These are phyloP conservation scores for Melipona beecheii DNA, from an alignment of 2,888 invertebrate genomes.

Conservation along the genomic window DNA sequence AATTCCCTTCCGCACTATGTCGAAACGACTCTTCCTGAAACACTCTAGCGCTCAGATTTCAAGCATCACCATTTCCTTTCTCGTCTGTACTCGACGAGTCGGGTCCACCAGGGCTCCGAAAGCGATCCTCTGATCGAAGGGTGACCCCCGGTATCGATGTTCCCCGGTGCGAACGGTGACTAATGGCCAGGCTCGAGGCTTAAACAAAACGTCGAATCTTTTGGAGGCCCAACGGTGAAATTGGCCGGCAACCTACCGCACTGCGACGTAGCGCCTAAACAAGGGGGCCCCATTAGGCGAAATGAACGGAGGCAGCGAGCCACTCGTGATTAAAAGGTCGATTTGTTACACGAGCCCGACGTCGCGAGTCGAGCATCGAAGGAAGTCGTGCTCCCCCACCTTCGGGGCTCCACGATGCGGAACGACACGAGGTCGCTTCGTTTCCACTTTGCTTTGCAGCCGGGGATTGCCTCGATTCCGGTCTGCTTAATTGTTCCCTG, in stretches of 20 bases:
- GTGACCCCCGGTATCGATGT: conserved; percentile 39
- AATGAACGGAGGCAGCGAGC: conserved; percentile 77
- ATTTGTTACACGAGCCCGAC: conserved; percentile 78
- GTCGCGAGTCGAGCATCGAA: conserved; percentile 36
- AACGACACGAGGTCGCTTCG: conserved; percentile 36
- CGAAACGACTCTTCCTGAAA: neutral
- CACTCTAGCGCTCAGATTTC: conserved; percentile 12
- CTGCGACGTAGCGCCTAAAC: conserved; percentile 74
- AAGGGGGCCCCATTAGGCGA: conserved; percentile 78
- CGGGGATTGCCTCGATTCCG: conserved; percentile 16
- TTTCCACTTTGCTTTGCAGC: conserved; percentile 22
- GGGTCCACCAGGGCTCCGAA: neutral
- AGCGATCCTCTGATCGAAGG: conserved; percentile 28
- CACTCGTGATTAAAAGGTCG: conserved; percentile 81
- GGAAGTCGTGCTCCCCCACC: conserved; percentile 36
- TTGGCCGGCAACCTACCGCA: conserved; percentile 76
- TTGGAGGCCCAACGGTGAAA: conserved; percentile 59
- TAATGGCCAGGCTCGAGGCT: conserved; percentile 74
- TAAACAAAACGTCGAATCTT: conserved; percentile 74
- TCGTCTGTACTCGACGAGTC: neutral
- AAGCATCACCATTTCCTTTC: neutral
- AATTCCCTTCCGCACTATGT: neutral
- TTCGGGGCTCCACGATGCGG: conserved; percentile 17
- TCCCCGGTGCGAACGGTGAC: conserved; percentile 65
- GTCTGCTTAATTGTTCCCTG: conserved; percentile 28